Base-by-base conservation (phyloP, 2,888 invertebrate species). In the Drosophila monieri region DNA sequence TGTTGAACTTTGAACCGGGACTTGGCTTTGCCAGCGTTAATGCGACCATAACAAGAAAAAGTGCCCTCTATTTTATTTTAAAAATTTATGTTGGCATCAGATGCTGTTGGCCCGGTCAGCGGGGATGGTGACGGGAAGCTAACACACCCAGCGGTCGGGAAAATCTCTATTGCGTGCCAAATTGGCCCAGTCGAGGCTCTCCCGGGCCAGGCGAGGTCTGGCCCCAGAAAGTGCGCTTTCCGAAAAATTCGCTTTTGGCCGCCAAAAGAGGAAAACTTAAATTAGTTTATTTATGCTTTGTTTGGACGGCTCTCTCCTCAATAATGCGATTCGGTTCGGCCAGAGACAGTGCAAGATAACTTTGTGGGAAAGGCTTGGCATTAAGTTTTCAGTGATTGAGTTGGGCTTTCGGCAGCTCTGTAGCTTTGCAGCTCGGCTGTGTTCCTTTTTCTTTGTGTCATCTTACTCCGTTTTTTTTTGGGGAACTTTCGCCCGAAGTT, bases 241-340 rank as follows among this genome's bases (percentile, higher is more conserved):
- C 35, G 35, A 35, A 35, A 14, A n/a, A 35, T 35, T 53, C 52
- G 58, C 39, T 58, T 68, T 58, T 48, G 48, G 68, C 35, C 47
- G 51, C 49, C 48, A 25, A 52, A 47, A 39, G 46, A 47, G 64
- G 46, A 53, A 78, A 83, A 86, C 78, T 84, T 84, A 80, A 84
- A 84, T 84, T 86, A 84, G 83, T 84, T 84, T 86, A 80, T 84
- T 86, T 79, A 80, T 86, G 85, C 81, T 79, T 85, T 84, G 81
- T 80, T 86, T 79, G 81, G 67, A 53, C 71, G 64, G 47, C 76
- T 76, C 67, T 69, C 35, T 32, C 32, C 18, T 25, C 43, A 35
- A 53, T 66, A 46, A 44, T 55, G 48, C 25, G 15, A 10, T 10
- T n/a, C 15, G 27, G 18, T 27, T 27, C 27, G 27, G 27, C 27